These are phyloP conservation scores for Brachionus koreanus DNA, from an alignment of 1,140 invertebrate genomes.

Conservation along the genomic window DNA sequence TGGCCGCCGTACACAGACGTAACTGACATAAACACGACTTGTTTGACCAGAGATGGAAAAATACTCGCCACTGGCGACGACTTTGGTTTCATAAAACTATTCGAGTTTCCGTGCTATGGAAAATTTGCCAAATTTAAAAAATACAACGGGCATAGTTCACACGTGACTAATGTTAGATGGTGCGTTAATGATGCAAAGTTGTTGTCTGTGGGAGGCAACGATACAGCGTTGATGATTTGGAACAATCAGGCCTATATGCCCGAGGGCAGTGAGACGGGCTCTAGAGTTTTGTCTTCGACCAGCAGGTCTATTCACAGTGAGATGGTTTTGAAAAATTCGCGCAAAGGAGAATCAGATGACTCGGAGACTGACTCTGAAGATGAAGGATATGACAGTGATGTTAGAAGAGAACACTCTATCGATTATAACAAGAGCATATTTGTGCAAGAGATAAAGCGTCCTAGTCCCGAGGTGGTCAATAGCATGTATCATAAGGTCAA, in stretches of 20 bases:
- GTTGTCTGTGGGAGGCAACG: slow-evolving; percentile 56
- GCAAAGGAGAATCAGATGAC: slow-evolving; percentile 56
- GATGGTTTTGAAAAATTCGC: not conserved
- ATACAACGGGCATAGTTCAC: slow-evolving; percentile 59
- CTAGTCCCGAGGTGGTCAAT: slow-evolving; percentile 2
- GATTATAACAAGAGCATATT: slow-evolving; percentile 50
- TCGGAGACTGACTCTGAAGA: slow-evolving; percentile 58
- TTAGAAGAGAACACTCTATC: slow-evolving; percentile 56
- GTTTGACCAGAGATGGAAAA: slow-evolving; percentile 50
- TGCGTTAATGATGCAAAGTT: slow-evolving; percentile 50
- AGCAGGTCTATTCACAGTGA: not conserved
- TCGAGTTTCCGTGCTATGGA: slow-evolving; percentile 57
- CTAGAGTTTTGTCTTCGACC: not conserved
- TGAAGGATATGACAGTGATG: slow-evolving; percentile 60
- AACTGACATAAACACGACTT: slow-evolving; percentile 57
- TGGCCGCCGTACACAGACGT: slow-evolving; percentile 59
- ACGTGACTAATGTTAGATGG: slow-evolving; percentile 59
- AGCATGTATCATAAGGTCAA: slow-evolving; percentile 30
- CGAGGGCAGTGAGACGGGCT: not conserved
- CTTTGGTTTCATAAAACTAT: slow-evolving; percentile 58
- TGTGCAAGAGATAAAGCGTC: slow-evolving; percentile 29
- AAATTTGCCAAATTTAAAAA: slow-evolving; percentile 60
- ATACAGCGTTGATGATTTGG: slow-evolving; percentile 59
- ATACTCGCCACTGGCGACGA: slow-evolving; percentile 58
- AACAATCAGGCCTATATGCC: slow-evolving; percentile 44